Base-by-base conservation (phyloP, 2,113 vertebrate species). In the Lepus americanus region DNA sequence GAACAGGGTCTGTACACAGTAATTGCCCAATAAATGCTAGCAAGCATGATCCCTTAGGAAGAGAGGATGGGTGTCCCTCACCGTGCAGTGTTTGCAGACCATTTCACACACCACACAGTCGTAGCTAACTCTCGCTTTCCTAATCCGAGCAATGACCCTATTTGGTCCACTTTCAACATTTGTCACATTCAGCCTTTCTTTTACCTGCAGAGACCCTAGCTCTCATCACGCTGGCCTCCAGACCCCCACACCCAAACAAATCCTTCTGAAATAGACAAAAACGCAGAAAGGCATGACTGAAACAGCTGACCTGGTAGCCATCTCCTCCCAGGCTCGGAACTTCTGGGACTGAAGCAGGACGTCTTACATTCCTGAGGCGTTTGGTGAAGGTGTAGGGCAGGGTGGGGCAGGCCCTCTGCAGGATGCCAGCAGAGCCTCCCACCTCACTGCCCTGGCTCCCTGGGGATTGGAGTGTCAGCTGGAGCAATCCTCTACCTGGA, bases 91-190 rank as follows among this genome's bases (percentile, higher is more conserved):
- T 83, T 70, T 39, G 9, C 36, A 39, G 74, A 66, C 27, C 55
- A 67, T 49, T 29, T 31, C 55, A 49, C 10, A 23, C 44, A 27
- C 72, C 39, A 9, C 29, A 29, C 87, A 77, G 74, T 82, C 49
- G 7, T 12, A 69, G 9, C 44, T 66, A 81, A 69, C 29, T 85
- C 81, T 51, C 10, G 51, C 83, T 87, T 83, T 36, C 27, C 39
- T 67, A 49, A 16, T 59, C 80, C 6, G 10, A 4, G 10, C 44
- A 33, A 77, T 61, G 72, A 67, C n/a, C 2, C 85, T 27, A 31
- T 61, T 79, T 64, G 29, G 61, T 89, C 59, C 39, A 59, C 31
- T 87, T 80, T 63, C 76, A 87, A 80, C 63, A 80, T 79, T 89
- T 82, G n/a, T 66, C 61, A 72, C 64, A 78, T 70, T 79, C 63